Conservation (phyloP, 2,888 invertebrate species). For the Eugnorisma glareosa region DNA sequence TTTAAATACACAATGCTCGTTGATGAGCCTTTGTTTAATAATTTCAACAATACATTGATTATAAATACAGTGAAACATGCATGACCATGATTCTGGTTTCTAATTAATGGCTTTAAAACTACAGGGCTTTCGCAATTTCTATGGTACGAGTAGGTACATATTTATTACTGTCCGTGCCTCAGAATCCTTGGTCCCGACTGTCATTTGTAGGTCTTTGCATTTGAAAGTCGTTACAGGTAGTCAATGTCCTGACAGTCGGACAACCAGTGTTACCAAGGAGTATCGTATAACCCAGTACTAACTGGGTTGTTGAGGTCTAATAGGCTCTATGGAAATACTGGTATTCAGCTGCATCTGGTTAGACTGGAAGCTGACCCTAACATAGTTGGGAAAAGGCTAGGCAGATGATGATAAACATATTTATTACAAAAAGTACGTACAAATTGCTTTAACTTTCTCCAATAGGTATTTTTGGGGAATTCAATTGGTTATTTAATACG, state of each 20-base stretch:
- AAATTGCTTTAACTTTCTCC: conserved; percentile 42
- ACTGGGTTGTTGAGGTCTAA: background rate
- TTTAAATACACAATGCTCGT: conserved; percentile 26
- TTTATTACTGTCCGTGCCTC: background rate
- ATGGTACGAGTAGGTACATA: background rate
- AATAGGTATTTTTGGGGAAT: conserved; percentile 12
- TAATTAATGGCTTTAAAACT: background rate
- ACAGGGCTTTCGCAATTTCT: conserved; percentile 2
- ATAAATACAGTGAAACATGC: conserved; percentile 4
- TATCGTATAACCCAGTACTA: background rate
- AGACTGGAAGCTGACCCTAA: background rate
- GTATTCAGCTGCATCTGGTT: too few relatives aligned
- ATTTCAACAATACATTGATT: conserved; percentile 24
- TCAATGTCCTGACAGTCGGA: background rate
- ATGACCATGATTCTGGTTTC: conserved; percentile 10
- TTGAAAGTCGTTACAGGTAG: background rate
- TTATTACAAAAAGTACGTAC: conserved; percentile 10
- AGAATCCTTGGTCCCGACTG: background rate
- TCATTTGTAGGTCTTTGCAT: background rate
- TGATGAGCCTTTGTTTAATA: conserved; percentile 18
- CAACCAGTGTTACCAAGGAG: background rate
- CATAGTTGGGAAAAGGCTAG: background rate
- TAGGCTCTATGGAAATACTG: background rate
- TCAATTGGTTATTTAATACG: conserved; percentile 6
- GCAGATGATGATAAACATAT: background rate